phyloP scores from a whole-genome alignment of 2,888 invertebrate species.

The Torymus aiolomorphi region DNA sequence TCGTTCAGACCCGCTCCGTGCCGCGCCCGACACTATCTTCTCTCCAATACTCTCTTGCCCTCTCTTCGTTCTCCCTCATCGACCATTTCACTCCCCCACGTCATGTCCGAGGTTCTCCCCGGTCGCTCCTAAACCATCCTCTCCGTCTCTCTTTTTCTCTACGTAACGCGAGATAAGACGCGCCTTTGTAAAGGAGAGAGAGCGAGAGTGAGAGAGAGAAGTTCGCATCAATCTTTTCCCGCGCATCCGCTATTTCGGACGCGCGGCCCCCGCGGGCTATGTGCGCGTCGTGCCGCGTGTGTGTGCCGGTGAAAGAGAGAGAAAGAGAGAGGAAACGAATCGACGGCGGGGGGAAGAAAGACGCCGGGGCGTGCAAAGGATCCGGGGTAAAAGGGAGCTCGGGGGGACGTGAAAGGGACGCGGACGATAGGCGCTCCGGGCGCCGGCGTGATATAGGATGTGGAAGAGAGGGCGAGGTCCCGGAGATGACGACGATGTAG shows the following conservation, averaged over 20 bases:
- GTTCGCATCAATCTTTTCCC: slow-evolving; percentile 33
- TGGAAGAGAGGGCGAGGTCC: too few species aligned
- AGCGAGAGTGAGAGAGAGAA: slow-evolving; percentile 9
- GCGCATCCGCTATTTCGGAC: slow-evolving; percentile 66
- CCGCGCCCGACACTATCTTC: too few species aligned
- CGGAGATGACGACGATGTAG: background rate
- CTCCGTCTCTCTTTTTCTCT: background rate
- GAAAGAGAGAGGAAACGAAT: slow-evolving; percentile 42
- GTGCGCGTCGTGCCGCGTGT: slow-evolving; percentile 51
- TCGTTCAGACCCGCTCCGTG: background rate
- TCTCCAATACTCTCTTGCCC: too few species aligned
- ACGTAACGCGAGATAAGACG: too few species aligned
- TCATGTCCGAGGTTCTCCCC: background rate
- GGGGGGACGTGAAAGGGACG: slow-evolving; percentile 59
- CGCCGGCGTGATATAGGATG: background rate
- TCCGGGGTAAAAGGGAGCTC: slow-evolving; percentile 56
- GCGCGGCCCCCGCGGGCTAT: slow-evolving; percentile 69
- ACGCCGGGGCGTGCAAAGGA: slow-evolving; percentile 56
- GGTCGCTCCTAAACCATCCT: slow-evolving; percentile 5
- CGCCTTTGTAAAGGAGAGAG: background rate
- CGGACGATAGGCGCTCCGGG: slow-evolving; percentile 47
- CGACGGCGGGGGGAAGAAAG: slow-evolving; percentile 52
- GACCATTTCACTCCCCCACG: background rate
- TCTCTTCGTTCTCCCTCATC: background rate
- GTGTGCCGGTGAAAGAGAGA: slow-evolving; percentile 3